Percentiles rank a stretch among this genome's conserved stretches.
These are phyloP conservation scores for Proales similis DNA, from an alignment of 1,140 invertebrate species.

Conservation along the genomic window DNA sequence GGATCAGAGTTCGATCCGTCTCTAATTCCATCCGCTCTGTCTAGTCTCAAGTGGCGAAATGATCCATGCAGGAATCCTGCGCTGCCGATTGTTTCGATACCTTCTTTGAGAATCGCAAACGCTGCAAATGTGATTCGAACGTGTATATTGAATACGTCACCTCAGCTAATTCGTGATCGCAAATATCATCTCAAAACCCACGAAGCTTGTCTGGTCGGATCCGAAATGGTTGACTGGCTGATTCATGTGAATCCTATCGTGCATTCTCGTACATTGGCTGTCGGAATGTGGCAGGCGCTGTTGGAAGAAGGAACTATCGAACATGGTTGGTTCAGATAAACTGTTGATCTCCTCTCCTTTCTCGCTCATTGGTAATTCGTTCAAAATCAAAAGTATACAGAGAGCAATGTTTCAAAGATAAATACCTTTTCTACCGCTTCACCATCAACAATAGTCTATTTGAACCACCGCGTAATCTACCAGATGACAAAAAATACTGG, in stretches of 20 bases:
- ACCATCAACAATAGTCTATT: constrained; percentile 60
- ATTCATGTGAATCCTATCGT: constrained; percentile 53
- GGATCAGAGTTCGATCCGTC: constrained; percentile 37
- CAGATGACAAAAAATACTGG: constrained; percentile 47
- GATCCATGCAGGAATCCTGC: constrained; percentile 36
- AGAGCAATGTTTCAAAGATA: constrained; percentile 74
- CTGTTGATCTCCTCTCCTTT: constrained; percentile 20
- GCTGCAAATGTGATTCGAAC: constrained; percentile 58
- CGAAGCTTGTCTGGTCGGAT: constrained; percentile 57
- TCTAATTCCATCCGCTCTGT: constrained; percentile 1
- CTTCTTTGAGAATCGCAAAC: constrained; percentile 19
- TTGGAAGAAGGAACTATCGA: constrained; percentile 71
- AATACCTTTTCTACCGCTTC: constrained; percentile 73
- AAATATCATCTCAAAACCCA: constrained; percentile 56
- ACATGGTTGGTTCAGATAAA: constrained; percentile 60
- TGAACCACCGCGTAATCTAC: constrained; percentile 39
- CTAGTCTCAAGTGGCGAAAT: background rate
- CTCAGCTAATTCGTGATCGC: constrained; percentile 61
- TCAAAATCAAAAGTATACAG: constrained; percentile 58
- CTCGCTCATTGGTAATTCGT: constrained; percentile 37
- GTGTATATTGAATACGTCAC: constrained; percentile 60
- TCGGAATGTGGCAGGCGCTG: constrained; percentile 75
- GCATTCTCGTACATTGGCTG: constrained; percentile 64
- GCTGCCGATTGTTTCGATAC: constrained; percentile 33
- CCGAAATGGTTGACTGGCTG: constrained; percentile 73